Evolutionary conservation across 2,797 vertebrate species (phyloP).

Genomic region (Notoglanidium macrostoma): DNA sequence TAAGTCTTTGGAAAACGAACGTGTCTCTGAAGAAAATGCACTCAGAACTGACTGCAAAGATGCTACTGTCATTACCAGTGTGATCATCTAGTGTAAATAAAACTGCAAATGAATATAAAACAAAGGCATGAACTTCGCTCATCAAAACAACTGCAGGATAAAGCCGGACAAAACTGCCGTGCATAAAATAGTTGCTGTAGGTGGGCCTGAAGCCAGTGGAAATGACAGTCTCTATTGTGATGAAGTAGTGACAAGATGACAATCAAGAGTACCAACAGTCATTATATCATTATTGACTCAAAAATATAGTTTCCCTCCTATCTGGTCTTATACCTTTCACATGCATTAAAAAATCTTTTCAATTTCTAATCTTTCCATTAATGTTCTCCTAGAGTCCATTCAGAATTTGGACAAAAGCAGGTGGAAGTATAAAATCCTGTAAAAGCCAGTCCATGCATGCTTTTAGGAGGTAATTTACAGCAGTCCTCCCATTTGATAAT

Average conservation of each 20-base stretch:
- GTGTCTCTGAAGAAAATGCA: not conserved
- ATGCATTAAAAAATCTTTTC: not conserved
- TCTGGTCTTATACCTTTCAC: not conserved
- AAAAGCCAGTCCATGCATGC: slow-evolving; percentile 46
- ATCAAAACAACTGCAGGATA: not conserved
- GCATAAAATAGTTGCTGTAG: not conserved
- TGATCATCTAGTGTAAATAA: slow-evolving; percentile 10
- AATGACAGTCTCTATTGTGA: slow-evolving; percentile 1
- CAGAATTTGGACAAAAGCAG: slow-evolving; percentile 24
- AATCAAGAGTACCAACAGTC: not conserved
- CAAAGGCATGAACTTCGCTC: slow-evolving; percentile 2
- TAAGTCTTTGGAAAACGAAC: not conserved
- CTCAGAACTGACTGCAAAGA: not conserved
- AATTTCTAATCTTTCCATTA: slow-evolving; percentile 8
- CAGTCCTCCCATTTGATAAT: slow-evolving; percentile 22
- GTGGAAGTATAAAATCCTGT: slow-evolving; percentile 16
- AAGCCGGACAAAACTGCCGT: not conserved
- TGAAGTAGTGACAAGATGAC: not conserved
- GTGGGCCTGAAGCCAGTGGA: not conserved
- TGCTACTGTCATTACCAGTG: not conserved
- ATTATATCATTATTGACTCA: not conserved
- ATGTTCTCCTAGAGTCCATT: not conserved
- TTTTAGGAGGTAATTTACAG: slow-evolving; percentile 38
- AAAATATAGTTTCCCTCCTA: not conserved
- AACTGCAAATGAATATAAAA: not conserved